phyloP scores from a whole-genome alignment of 1,140 invertebrate genomes.

The Cyclargus thomasi region DNA sequence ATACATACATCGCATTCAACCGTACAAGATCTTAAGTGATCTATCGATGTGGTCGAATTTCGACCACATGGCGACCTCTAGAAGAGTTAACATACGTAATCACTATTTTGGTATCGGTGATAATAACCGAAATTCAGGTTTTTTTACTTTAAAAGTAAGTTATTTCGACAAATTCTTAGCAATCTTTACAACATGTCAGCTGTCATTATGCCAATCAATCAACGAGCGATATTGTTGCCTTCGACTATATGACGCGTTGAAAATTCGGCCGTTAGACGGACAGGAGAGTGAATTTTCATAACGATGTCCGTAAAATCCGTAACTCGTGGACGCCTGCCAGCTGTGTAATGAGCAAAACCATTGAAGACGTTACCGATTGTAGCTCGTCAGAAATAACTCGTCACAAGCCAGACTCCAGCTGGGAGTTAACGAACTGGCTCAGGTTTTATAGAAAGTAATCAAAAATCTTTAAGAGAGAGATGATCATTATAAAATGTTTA shows the following conservation, averaged over 20 bases:
- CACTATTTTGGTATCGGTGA: too few relatives aligned
- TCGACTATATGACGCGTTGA: too few relatives aligned
- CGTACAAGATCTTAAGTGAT: too few relatives aligned
- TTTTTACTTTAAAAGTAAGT: too few relatives aligned
- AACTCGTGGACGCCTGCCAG: conserved; percentile 1
- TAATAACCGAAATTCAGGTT: too few relatives aligned
- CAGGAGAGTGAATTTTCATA: not conserved
- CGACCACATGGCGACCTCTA: too few relatives aligned
- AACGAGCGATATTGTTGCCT: not conserved
- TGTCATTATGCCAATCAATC: not conserved
- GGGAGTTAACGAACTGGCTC: not conserved
- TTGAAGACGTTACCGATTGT: not conserved
- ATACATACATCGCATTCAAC: not conserved
- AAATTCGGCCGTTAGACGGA: not conserved
- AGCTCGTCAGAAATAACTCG: not conserved
- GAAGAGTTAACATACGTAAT: too few relatives aligned
- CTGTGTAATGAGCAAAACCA: not conserved
- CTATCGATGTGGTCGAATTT: too few relatives aligned
- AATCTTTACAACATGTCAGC: too few relatives aligned
- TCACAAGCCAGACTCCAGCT: not conserved
- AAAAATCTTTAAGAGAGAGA: too few relatives aligned
- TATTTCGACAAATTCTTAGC: too few relatives aligned
- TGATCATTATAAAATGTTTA: too few relatives aligned
- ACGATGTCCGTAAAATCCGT: not conserved
- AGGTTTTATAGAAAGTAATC: not conserved